Evolutionary conservation across 2,888 invertebrate species (phyloP), one percentile per base, ranked within the genome.

Genomic region (Hylaea fasciaria): DNA sequence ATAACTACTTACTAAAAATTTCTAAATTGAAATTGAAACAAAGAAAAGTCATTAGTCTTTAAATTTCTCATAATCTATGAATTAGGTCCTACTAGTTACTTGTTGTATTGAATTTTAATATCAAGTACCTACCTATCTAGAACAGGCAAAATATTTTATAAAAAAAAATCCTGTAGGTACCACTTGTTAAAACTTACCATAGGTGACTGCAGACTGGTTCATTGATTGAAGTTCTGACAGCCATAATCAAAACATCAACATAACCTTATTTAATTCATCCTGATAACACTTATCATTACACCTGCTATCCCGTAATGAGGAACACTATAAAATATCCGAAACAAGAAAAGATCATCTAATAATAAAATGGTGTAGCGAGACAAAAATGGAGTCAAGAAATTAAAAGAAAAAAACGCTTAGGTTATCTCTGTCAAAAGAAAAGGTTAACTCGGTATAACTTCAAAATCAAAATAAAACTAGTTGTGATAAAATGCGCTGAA

Each of bases 221-320:
- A n/a, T 46, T 22, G 10, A 54, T 28, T 45, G 45, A 50, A 64
- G 41, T 45, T 62, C 66, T 64, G 60, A 64, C 62, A 66, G 53
- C 59, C 63, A 70, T 72, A 83, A 89, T 75, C 90, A 91, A 91
- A 92, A 92, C 92, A 91, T 91, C 89, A 92, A 92, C 92, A 92
- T 92, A 92, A 92, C 92, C 91, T 91, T 85, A 87, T 44, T 69
- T 69, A 69, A 64, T 53, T 71, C 68, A 58, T 49, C 40, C 48
- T 62, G 61, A 57, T 52, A 57, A 61, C 51, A 52, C 56, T 43
- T 71, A 68, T 29, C 53, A 62, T 60, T 56, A 48, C 45, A 35
- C 48, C 16, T 43, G 28, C 37, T 28, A 55, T 1, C 32, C 5
- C 32, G 32, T 32, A 7, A 9, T 32, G 9, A 39, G 29, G 28